A percentile compares a stretch with the other conserved stretches of the same genome.
Conservation (phyloP, 2,888 invertebrate genomes). For the Bembecia ichneumoniformis region DNA sequence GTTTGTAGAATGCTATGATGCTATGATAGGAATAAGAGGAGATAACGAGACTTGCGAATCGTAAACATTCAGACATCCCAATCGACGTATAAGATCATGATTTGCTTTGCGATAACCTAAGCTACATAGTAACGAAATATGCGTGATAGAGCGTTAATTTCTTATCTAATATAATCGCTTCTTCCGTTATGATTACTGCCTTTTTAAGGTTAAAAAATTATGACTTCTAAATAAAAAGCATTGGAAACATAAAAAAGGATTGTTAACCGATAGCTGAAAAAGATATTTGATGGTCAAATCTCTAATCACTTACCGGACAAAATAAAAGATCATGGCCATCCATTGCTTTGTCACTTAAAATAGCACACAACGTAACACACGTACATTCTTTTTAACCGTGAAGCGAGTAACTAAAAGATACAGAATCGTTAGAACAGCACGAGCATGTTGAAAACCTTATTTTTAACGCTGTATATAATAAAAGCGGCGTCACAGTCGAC, state of each 20-base stretch:
- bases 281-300: too few species aligned
- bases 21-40: too few species aligned
- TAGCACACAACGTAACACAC: constrained; percentile 3
- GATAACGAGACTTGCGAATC: too few species aligned
- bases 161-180: neutral
- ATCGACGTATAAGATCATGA: neutral
- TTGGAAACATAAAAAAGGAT: neutral
- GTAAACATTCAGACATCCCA: too few species aligned
- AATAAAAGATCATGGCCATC: constrained; percentile 24
- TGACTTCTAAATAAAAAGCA: neutral
- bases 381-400: constrained; percentile 20
- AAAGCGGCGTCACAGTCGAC: constrained; percentile 9
- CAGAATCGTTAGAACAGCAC: constrained; percentile 30
- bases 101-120: too few species aligned
- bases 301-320: constrained; percentile 18
- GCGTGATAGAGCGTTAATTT: neutral
- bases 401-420: constrained; percentile 20
- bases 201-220: neutral
- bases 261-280: neutral
- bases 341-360: constrained; percentile 14
- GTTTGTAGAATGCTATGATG: too few species aligned
- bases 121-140: neutral
- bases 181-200: too few species aligned
- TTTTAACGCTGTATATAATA: constrained; percentile 21
- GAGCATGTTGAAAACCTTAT: constrained; percentile 21